phyloP scores from a whole-genome alignment of 2,888 invertebrate species.

The Esperia sulphurella region DNA sequence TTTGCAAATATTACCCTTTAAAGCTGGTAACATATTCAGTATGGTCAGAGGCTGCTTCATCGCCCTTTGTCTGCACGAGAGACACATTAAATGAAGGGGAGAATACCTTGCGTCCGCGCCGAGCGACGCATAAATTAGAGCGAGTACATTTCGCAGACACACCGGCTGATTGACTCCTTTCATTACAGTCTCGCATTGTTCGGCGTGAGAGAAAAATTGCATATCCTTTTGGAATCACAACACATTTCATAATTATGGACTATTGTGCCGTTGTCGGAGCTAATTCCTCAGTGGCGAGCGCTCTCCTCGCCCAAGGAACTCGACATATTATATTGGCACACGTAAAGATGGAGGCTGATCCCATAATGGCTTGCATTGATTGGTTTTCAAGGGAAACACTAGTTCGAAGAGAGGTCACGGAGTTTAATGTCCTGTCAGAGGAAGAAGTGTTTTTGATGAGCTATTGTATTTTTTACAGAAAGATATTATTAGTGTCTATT shows the following conservation, averaged over 20 bases:
- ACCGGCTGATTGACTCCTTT: conserved; percentile 76
- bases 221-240: conserved; percentile 67
- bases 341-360: conserved; percentile 49
- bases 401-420: conserved; percentile 58
- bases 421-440: conserved; percentile 47
- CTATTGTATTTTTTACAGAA: conserved; percentile 26
- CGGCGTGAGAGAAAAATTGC: conserved; percentile 68
- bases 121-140: conserved; percentile 64
- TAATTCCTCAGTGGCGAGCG: conserved; percentile 60
- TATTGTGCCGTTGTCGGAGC: conserved; percentile 71
- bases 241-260: conserved; percentile 79
- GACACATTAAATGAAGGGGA: conserved; percentile 34
- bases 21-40: background rate
- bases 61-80: conserved; percentile 52
- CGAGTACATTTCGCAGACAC: conserved; percentile 66
- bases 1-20: background rate
- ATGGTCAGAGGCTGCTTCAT: conserved; percentile 29
- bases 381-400: conserved; percentile 68
- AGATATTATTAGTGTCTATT: background rate
- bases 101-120: conserved; percentile 30
- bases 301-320: conserved; percentile 49
- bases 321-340: conserved; percentile 53
- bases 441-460: conserved; percentile 21
- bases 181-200: conserved; percentile 73
- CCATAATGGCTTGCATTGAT: conserved; percentile 63